Evolutionary conservation across 2,888 invertebrate species (phyloP).

Genomic region (Leucania comma): DNA sequence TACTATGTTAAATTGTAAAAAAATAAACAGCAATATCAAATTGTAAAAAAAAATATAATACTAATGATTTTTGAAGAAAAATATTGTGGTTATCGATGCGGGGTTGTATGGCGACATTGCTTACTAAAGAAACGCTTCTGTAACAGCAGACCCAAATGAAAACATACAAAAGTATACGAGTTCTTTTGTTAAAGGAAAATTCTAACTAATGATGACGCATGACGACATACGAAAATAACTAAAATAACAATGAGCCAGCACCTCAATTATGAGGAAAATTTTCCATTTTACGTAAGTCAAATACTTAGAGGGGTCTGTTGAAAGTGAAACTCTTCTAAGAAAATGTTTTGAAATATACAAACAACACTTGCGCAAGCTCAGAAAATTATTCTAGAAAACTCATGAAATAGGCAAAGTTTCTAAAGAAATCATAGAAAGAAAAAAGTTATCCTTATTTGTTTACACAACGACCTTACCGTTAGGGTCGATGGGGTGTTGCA

Average conservation of each 20-base stretch:
- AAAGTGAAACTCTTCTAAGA: neutral
- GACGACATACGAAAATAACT: neutral
- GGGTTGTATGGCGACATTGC: neutral
- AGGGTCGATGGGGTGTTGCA: too few relatives aligned
- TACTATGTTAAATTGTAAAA: too few relatives aligned
- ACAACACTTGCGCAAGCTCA: neutral
- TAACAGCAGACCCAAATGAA: too few relatives aligned
- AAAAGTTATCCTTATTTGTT: neutral
- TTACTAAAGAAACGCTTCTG: too few relatives aligned
- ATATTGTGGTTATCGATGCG: neutral
- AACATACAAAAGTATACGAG: too few relatives aligned
- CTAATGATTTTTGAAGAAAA: neutral
- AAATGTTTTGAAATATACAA: neutral
- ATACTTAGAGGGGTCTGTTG: too few relatives aligned
- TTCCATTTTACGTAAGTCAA: neutral
- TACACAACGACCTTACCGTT: too few relatives aligned
- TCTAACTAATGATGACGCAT: neutral
- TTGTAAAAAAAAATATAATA: too few relatives aligned
- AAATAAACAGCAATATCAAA: too few relatives aligned
- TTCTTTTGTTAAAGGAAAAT: neutral
- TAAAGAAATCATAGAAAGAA: conserved; percentile 2
- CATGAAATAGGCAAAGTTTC: neutral
- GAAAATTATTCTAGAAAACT: neutral
- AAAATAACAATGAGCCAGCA: neutral
- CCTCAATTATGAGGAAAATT: neutral